A percentile compares a stretch with the other conserved stretches of the same genome.
Evolutionary conservation across 2,888 invertebrate species (phyloP).

Genomic region (Drosophila acutilabella): DNA sequence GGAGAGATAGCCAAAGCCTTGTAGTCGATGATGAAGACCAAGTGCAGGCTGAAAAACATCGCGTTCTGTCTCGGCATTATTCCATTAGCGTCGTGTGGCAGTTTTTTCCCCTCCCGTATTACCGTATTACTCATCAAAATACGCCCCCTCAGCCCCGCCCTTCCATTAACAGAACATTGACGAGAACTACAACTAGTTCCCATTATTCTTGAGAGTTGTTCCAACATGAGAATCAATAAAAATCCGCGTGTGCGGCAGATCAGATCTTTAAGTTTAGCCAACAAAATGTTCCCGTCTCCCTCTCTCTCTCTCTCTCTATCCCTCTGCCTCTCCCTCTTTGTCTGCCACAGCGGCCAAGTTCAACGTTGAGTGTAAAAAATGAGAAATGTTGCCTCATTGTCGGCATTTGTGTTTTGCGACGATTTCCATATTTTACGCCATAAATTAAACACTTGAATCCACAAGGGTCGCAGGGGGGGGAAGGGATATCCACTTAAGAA

Average conservation of each 20-base stretch:
- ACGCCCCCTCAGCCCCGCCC: constrained; percentile 57
- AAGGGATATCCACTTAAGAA: constrained; percentile 19
- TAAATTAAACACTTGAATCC: constrained; percentile 74
- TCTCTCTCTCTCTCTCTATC: background rate
- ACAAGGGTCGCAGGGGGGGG: background rate
- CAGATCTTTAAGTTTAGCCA: constrained; percentile 39
- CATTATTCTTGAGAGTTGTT: constrained; percentile 54
- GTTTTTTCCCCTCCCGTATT: constrained; percentile 26
- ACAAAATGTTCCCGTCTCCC: background rate
- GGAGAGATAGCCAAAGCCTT: background rate
- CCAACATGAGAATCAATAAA: constrained; percentile 72
- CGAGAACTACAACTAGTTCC: constrained; percentile 24
- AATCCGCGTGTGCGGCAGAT: constrained; percentile 73
- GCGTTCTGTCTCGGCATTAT: constrained; percentile 50
- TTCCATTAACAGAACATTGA: constrained; percentile 69
- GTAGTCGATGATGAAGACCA: constrained; percentile 44
- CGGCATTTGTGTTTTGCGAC: constrained; percentile 67
- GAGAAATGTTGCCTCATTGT: constrained; percentile 70
- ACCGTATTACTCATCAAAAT: constrained; percentile 20
- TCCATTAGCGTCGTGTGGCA: constrained; percentile 77
- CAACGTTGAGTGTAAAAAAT: constrained; percentile 40
- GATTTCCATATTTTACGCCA: constrained; percentile 73
- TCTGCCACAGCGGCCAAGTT: constrained; percentile 44
- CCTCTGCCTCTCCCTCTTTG: background rate
- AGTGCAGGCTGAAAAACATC: constrained; percentile 51